Percentiles rank a stretch among this genome's conserved stretches.
These are phyloP conservation scores for Mallotus villosus DNA, from an alignment of 2,797 vertebrate genomes.

Conservation along the genomic window DNA sequence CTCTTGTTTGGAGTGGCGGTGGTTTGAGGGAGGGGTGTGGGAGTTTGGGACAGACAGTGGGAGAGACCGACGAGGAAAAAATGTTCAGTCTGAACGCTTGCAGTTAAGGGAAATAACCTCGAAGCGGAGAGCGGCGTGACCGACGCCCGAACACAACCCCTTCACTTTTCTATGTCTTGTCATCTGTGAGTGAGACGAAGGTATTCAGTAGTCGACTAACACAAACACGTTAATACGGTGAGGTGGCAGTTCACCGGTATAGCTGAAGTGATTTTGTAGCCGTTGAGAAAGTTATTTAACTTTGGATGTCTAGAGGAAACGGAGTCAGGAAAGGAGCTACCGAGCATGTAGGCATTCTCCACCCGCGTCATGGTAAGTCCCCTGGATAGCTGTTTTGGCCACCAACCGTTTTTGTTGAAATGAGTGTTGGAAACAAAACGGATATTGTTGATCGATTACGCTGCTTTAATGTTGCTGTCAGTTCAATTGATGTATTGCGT, in stretches of 20 bases:
- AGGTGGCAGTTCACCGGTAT: neutral
- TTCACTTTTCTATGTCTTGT: neutral
- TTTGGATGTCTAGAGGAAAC: constrained; percentile 55
- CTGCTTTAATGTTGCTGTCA: too few relatives aligned
- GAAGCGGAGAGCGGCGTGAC: constrained; percentile 5
- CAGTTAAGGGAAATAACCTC: constrained; percentile 56
- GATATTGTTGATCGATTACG: too few relatives aligned
- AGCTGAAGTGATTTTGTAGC: neutral
- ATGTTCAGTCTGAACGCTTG: constrained; percentile 50
- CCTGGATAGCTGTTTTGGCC: neutral
- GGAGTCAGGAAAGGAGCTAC: constrained; percentile 52
- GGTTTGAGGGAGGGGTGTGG: constrained; percentile 16
- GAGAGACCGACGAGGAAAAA: constrained; percentile 31
- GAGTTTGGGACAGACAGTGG: constrained; percentile 31
- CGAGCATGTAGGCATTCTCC: constrained; percentile 68
- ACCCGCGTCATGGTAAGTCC: constrained; percentile 76
- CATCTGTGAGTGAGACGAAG: neutral
- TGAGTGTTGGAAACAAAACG: too few relatives aligned
- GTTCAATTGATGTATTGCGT: too few relatives aligned
- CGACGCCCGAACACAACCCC: neutral
- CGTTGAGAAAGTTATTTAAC: neutral
- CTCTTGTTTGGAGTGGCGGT: constrained; percentile 61
- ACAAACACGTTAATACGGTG: neutral
- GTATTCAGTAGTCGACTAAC: too few relatives aligned
- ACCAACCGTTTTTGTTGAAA: neutral